Evolutionary conservation across 2,888 invertebrate species (phyloP).

Genomic region (Dicyrtoma fusca): DNA sequence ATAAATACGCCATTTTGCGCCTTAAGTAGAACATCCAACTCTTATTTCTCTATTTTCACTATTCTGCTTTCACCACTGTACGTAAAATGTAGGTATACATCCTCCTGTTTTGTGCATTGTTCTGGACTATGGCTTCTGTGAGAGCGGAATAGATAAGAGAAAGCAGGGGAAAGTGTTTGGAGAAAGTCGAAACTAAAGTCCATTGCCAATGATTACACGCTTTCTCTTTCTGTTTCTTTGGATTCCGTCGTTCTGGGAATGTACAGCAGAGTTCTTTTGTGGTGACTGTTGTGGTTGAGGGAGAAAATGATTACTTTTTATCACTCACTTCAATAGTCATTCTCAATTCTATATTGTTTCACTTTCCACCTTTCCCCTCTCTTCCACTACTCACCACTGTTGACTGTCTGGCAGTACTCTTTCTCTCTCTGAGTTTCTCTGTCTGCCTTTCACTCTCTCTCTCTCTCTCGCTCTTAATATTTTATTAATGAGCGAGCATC

Average conservation of each 20-base stretch:
- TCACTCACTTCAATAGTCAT: background rate
- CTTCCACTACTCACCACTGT: background rate
- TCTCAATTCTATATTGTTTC: background rate
- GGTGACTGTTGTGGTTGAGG: slow-evolving; percentile 1
- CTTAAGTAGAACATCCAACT: too few relatives aligned
- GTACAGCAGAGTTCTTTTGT: background rate
- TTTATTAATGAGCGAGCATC: too few relatives aligned
- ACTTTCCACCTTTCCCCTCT: background rate
- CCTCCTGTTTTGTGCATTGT: background rate
- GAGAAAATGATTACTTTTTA: background rate
- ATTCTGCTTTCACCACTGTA: background rate
- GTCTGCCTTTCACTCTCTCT: slow-evolving; percentile 1
- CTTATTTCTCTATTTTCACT: background rate
- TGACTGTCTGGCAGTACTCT: background rate
- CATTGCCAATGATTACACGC: too few relatives aligned
- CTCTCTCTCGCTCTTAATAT: background rate
- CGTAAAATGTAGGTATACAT: too few relatives aligned
- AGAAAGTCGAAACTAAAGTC: too few relatives aligned
- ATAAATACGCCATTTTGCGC: too few relatives aligned
- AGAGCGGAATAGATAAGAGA: too few relatives aligned
- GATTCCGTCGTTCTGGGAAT: background rate
- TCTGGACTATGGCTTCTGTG: background rate
- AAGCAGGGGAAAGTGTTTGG: too few relatives aligned
- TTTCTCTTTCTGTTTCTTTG: too few relatives aligned
- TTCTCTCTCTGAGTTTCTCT: background rate